Evolutionary conservation across 2,113 vertebrate genomes (phyloP).

Genomic region (Xyrauchen texanus): DNA sequence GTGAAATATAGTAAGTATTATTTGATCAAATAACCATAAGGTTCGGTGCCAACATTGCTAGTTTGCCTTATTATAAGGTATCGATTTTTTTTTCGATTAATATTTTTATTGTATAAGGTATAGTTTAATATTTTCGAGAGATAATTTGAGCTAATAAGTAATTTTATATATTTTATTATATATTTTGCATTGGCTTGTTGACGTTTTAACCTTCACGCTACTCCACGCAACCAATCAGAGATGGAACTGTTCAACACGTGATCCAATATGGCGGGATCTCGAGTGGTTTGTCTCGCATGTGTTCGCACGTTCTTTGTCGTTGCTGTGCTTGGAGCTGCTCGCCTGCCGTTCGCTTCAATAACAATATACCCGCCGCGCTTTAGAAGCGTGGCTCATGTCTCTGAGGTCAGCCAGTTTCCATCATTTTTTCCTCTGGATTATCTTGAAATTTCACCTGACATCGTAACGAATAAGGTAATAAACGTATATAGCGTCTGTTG

Average conservation of each 20-base stretch:
- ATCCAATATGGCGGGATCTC: too few species aligned
- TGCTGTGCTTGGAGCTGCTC: slow-evolving; percentile 39
- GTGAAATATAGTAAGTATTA: background rate
- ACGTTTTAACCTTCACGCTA: background rate
- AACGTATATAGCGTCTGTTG: background rate
- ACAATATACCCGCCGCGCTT: slow-evolving; percentile 21
- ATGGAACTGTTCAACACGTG: background rate
- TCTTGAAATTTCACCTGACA: background rate
- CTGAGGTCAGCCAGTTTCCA: background rate
- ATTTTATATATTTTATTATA: background rate
- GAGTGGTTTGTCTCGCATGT: slow-evolving; percentile 10
- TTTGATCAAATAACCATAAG: background rate
- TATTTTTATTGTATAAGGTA: background rate
- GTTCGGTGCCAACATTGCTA: background rate
- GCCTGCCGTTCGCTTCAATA: slow-evolving; percentile 33
- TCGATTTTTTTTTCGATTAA: too few species aligned
- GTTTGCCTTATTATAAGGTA: background rate
- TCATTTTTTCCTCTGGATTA: background rate
- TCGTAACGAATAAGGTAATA: slow-evolving; percentile 30
- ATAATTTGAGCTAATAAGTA: background rate
- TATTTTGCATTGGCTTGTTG: background rate
- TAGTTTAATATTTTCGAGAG: too few species aligned
- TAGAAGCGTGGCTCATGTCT: slow-evolving; percentile 1
- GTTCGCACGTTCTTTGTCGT: background rate
- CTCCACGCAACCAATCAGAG: background rate